These are phyloP conservation scores for Cirrhinus mrigala DNA, from an alignment of 2,797 vertebrate genomes.

Conservation along the genomic window DNA sequence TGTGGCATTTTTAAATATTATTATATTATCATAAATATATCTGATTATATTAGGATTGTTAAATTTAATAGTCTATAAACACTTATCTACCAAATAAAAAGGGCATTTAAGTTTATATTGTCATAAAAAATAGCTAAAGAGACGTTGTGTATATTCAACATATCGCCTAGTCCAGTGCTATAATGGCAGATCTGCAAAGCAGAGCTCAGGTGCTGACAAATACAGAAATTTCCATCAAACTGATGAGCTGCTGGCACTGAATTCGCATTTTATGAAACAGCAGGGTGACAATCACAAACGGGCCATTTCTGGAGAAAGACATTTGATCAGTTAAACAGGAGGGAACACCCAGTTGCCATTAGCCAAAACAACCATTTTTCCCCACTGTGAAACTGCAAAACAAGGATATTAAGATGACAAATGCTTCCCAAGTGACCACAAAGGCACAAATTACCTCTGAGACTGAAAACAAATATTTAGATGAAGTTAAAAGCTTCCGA, in stretches of 20 bases:
- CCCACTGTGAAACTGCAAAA: slow-evolving; percentile 50
- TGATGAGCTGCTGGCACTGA: slow-evolving; percentile 3
- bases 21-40: not conserved
- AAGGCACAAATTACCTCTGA: slow-evolving; percentile 53
- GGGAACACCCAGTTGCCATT: slow-evolving; percentile 56
- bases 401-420: slow-evolving; percentile 61
- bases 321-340: slow-evolving; percentile 55
- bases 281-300: slow-evolving; percentile 19
- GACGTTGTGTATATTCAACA: not conserved
- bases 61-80: not conserved
- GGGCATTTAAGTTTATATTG: not conserved
- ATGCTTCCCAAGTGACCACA: slow-evolving; percentile 61
- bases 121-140: not conserved
- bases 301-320: slow-evolving; percentile 41
- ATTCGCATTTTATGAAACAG: not conserved
- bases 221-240: not conserved
- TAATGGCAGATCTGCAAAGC: not conserved
- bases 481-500: slow-evolving; percentile 41
- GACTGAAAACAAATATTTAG: slow-evolving; percentile 60
- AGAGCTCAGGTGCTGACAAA: not conserved
- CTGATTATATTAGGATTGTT: not conserved
- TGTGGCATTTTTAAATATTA: not conserved
- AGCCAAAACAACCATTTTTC: slow-evolving; percentile 49
- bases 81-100: too few relatives aligned
- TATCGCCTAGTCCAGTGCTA: not conserved